These are phyloP conservation scores for Nothura maculosa DNA, from an alignment of 2,797 vertebrate genomes.

Conservation along the genomic window DNA sequence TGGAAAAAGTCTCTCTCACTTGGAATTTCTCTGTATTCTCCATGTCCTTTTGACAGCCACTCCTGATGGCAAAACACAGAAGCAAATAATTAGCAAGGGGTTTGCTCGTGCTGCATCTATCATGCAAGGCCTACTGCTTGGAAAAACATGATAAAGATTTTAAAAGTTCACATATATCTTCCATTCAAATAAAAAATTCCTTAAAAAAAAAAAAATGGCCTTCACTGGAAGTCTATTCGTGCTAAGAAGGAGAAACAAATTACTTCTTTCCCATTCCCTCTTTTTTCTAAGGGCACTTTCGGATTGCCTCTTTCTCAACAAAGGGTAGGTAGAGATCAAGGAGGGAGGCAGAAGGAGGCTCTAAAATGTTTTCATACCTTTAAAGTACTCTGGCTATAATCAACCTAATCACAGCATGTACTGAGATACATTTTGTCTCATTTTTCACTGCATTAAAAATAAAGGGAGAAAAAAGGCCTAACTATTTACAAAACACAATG, in stretches of 20 bases:
- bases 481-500: neutral
- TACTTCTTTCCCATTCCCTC: neutral
- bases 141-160: neutral
- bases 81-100: slow-evolving; percentile 22
- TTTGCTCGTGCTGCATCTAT: neutral
- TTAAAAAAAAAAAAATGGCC: neutral
- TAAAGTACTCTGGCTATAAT: neutral
- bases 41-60: slow-evolving; percentile 97
- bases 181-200: neutral
- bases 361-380: neutral
- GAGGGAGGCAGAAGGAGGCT: too few relatives aligned
- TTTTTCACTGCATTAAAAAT: neutral
- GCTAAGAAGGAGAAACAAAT: neutral
- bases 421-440: neutral
- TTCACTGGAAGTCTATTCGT: neutral
- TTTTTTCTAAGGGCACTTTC: neutral
- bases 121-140: neutral
- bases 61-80: slow-evolving; percentile 84
- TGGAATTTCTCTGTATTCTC: slow-evolving; percentile 94
- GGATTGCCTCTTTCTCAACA: neutral
- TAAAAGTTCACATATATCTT: neutral
- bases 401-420: neutral
- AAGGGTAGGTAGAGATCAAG: neutral
- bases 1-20: slow-evolving; percentile 97
- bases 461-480: neutral